A percentile compares a stretch with the other conserved stretches of the same genome.
These are phyloP conservation scores for Platycnemis pennipes DNA, from an alignment of 2,888 invertebrate genomes.

Conservation along the genomic window DNA sequence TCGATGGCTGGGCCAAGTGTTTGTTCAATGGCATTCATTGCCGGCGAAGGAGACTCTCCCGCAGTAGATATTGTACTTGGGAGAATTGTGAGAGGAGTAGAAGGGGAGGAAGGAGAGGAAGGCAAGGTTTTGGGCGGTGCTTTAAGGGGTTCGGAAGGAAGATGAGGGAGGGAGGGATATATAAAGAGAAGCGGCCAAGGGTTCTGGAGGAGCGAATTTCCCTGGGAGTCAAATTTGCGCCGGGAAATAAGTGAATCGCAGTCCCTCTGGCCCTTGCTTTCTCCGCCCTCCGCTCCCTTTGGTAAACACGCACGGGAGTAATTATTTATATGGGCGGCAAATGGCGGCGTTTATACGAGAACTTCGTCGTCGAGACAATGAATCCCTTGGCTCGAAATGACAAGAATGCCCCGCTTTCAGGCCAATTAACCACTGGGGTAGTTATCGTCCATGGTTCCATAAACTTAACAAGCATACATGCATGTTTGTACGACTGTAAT, in stretches of 20 bases:
- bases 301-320: conserved; percentile 19
- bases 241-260: conserved; percentile 20
- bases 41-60: not conserved
- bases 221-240: conserved; percentile 28
- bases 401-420: conserved; percentile 26
- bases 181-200: not conserved
- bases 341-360: conserved; percentile 36
- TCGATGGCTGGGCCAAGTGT: conserved; percentile 32
- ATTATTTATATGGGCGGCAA: conserved; percentile 22
- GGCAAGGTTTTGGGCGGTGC: not conserved
- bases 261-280: conserved; percentile 2
- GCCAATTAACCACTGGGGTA: conserved; percentile 22
- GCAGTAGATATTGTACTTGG: conserved; percentile 17
- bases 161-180: not conserved
- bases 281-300: conserved; percentile 7
- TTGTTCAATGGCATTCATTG: conserved; percentile 52
- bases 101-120: not conserved
- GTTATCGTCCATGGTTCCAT: not conserved
- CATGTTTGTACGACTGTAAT: not conserved
- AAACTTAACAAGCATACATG: not conserved
- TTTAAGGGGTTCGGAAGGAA: not conserved
- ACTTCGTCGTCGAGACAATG: conserved; percentile 24
- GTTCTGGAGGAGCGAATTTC: not conserved
- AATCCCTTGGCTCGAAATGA: conserved; percentile 12
- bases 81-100: not conserved